Percentiles rank a stretch among this genome's conserved stretches.
Conservation (phyloP, 2,888 invertebrate species). For the Plebejus anna region DNA sequence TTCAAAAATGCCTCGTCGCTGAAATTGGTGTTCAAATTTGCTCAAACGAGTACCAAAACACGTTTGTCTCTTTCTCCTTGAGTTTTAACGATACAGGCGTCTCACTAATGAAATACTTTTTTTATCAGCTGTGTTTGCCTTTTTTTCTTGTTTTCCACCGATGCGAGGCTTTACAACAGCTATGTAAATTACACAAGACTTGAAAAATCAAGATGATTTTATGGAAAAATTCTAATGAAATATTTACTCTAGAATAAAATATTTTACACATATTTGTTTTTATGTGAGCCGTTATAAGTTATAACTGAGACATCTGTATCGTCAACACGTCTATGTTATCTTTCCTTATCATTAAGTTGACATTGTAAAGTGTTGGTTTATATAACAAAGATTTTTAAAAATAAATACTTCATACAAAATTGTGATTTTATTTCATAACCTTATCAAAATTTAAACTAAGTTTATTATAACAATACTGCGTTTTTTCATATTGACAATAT, state of each 20-base stretch:
- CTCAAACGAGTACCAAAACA: conserved; percentile 29
- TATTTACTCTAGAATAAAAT: neutral
- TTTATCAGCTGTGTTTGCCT: neutral
- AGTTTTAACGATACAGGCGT: conserved; percentile 25
- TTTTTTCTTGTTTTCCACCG: conserved; percentile 1
- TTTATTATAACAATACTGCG: neutral
- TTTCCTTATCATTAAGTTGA: conserved; percentile 59
- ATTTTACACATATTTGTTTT: neutral
- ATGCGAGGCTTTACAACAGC: neutral
- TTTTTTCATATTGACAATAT: neutral
- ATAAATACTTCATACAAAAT: conserved; percentile 70
- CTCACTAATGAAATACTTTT: neutral
- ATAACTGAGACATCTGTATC: conserved; percentile 33
- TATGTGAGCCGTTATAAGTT: neutral
- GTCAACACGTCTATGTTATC: conserved; percentile 42
- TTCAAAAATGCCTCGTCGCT: conserved; percentile 33
- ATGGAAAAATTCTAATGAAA: neutral
- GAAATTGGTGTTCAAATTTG: conserved; percentile 26
- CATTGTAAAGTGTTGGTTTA: conserved; percentile 75
- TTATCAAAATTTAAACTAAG: neutral
- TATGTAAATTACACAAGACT: neutral
- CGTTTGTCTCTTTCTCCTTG: conserved; percentile 11
- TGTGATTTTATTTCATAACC: conserved; percentile 52
- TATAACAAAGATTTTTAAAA: conserved; percentile 79
- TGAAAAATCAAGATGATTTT: neutral